Conservation (phyloP, 1,140 invertebrate genomes). For the Yoshiicerus persimilis region DNA sequence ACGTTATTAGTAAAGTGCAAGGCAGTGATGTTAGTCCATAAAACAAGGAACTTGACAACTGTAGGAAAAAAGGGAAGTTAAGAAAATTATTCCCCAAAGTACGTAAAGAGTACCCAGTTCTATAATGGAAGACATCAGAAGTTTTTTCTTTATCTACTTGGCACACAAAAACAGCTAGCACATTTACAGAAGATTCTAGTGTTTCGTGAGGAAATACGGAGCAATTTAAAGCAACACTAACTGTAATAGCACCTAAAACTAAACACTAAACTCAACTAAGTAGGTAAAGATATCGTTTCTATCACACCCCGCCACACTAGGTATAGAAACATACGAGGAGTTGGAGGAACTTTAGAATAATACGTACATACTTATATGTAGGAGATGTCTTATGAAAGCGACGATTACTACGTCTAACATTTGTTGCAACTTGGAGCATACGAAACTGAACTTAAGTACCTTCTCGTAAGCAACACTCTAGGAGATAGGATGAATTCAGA, state of each 20-base stretch:
- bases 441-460: background rate
- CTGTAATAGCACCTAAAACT: constrained; percentile 14
- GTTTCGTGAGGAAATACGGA: background rate
- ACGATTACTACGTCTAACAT: background rate
- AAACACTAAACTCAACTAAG: background rate
- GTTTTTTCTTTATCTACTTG: background rate
- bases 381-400: no score
- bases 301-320: no score
- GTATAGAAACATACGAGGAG: no score
- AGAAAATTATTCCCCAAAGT: constrained; percentile 9
- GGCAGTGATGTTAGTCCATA: background rate
- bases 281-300: background rate
- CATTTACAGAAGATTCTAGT: background rate
- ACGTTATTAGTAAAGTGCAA: background rate
- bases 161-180: background rate
- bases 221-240: background rate
- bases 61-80: background rate
- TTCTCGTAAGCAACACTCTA: background rate
- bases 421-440: background rate
- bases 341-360: background rate
- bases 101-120: constrained; percentile 1
- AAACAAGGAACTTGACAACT: background rate
- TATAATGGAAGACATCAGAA: background rate
- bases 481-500: background rate
- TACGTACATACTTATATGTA: no score